phyloP scores from a whole-genome alignment of 2,797 vertebrate genomes.

The Myotis pilosus region DNA sequence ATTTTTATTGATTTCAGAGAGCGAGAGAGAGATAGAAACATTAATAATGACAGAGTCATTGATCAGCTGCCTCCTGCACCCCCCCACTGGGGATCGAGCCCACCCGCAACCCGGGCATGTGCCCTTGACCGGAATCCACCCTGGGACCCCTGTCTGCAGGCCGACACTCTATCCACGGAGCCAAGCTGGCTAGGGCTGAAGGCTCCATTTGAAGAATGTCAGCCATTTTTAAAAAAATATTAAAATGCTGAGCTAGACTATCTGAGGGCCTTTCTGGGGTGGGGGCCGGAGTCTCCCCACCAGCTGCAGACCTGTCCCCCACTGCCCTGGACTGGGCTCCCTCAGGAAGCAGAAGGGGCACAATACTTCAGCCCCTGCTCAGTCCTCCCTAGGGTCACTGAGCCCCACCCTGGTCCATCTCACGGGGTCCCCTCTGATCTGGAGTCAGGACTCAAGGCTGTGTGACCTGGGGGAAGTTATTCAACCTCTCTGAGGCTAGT shows the following conservation, averaged over 20 bases:
- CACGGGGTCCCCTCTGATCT: accelerated
- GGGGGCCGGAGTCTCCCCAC: neutral
- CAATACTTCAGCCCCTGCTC: neutral
- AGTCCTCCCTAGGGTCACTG: neutral
- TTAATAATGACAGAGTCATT: no score
- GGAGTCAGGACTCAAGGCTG: neutral
- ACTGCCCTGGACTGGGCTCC: neutral
- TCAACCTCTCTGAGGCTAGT: neutral
- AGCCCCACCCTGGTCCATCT: neutral
- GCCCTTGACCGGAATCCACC: no score
- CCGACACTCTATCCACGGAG: no score
- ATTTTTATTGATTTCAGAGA: no score
- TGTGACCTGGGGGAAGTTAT: neutral
- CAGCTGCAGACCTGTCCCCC: neutral
- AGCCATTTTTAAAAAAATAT: neutral
- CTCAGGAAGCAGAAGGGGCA: neutral
- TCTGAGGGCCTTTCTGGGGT: neutral
- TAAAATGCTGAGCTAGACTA: neutral
- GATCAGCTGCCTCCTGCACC: no score
- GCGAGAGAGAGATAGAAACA: no score
- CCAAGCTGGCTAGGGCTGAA: no score
- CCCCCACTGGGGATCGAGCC: no score
- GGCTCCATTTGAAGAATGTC: neutral
- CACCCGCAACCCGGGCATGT: no score
- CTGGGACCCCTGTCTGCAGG: no score